Evolutionary conservation across 2,888 invertebrate genomes (phyloP).

Genomic region (Bedellia somnulentella): DNA sequence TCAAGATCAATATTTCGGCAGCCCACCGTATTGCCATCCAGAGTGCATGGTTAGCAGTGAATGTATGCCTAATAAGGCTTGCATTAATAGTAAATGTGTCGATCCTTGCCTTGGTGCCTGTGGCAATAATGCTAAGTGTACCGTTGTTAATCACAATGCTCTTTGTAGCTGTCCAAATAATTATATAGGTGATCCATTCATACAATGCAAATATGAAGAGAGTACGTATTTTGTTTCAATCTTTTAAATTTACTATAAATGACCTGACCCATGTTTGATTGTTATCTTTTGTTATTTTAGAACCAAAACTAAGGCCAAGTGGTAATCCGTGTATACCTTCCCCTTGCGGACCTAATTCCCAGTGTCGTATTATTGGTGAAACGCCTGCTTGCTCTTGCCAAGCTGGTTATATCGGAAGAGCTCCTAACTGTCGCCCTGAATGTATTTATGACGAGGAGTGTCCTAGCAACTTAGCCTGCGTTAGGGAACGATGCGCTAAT

Average conservation of each 20-base stretch:
- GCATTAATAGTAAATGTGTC: constrained; percentile 76
- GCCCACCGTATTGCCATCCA: constrained; percentile 76
- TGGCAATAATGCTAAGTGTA: constrained; percentile 78
- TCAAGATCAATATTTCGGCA: constrained; percentile 74
- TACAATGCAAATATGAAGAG: constrained; percentile 68
- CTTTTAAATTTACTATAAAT: background rate
- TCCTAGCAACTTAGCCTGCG: constrained; percentile 79
- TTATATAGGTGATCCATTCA: constrained; percentile 80
- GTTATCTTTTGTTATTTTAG: constrained; percentile 39
- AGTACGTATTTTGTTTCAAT: constrained; percentile 51
- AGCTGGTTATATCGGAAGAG: constrained; percentile 76
- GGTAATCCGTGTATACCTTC: constrained; percentile 79
- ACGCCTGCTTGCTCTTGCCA: constrained; percentile 81
- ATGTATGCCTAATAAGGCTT: constrained; percentile 78
- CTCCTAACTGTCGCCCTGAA: constrained; percentile 85
- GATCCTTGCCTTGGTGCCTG: constrained; percentile 86
- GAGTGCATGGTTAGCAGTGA: constrained; percentile 84
- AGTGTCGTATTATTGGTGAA: constrained; percentile 75
- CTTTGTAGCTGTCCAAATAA: constrained; percentile 79
- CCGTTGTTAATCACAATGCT: constrained; percentile 83
- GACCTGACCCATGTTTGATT: too few species aligned
- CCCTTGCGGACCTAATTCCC: constrained; percentile 83
- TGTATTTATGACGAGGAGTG: constrained; percentile 86
- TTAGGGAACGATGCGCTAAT: constrained; percentile 77
- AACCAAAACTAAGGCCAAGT: constrained; percentile 53